A percentile compares a stretch with the other conserved stretches of the same genome.
phyloP scores from a whole-genome alignment of 1,140 invertebrate species.

The Penaeus japonicus region DNA sequence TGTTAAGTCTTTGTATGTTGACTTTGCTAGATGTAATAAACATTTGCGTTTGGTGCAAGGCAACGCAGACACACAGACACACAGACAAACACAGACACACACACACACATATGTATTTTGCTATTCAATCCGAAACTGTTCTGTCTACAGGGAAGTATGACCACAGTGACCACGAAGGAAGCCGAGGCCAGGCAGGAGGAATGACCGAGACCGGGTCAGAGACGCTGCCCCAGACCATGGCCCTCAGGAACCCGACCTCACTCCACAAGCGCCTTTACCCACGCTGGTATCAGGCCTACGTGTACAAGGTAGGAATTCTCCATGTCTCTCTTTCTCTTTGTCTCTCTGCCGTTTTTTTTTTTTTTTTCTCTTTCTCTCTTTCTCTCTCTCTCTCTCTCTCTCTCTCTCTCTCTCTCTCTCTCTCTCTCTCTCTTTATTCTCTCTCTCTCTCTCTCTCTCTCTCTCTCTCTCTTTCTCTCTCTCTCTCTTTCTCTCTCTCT shows the following conservation, averaged over 20 bases:
- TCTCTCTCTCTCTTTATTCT: too few relatives aligned
- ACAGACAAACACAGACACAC: too few relatives aligned
- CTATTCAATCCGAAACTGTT: too few relatives aligned
- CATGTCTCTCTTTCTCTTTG: neutral
- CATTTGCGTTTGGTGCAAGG: too few relatives aligned
- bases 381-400: neutral
- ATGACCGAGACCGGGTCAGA: neutral
- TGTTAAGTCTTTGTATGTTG: too few relatives aligned
- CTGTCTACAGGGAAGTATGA: neutral
- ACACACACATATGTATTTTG: too few relatives aligned
- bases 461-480: too few relatives aligned
- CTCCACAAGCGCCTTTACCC: constrained; percentile 50
- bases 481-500: too few relatives aligned
- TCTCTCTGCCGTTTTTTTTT: neutral
- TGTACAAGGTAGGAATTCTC: constrained; percentile 44
- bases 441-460: too few relatives aligned
- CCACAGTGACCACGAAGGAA: neutral
- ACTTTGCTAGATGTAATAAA: too few relatives aligned
- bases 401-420: too few relatives aligned
- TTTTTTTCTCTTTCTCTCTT: neutral
- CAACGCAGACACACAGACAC: too few relatives aligned
- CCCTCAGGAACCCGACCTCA: constrained; percentile 20
- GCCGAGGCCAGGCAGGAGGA: neutral
- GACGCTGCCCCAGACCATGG: constrained; percentile 19
- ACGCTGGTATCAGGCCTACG: constrained; percentile 55